Conservation (phyloP, 2,113 vertebrate genomes). For the Talpa occidentalis region DNA sequence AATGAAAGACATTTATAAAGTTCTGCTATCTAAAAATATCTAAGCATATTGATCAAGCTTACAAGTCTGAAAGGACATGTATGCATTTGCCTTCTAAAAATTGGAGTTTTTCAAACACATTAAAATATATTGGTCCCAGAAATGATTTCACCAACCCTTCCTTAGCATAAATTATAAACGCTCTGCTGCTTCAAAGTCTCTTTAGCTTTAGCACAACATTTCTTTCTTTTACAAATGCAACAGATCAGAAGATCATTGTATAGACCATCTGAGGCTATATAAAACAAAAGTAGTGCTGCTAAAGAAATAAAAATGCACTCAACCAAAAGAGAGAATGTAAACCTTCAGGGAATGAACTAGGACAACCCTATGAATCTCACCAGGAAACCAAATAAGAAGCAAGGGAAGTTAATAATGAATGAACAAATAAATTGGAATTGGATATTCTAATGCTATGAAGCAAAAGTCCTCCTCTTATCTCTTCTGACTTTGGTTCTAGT, state of each 20-base stretch:
- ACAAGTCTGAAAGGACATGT: constrained; percentile 56
- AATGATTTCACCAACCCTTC: background rate
- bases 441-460: background rate
- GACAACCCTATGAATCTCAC: constrained; percentile 41
- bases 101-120: constrained; percentile 60
- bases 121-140: constrained; percentile 52
- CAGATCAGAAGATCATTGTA: constrained; percentile 59
- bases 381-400: constrained; percentile 56
- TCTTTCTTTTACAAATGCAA: constrained; percentile 74
- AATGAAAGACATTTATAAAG: constrained; percentile 57
- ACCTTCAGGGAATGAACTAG: constrained; percentile 12
- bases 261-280: constrained; percentile 49
- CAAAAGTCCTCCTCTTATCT: background rate
- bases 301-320: constrained; percentile 51
- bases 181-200: constrained; percentile 48
- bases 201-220: constrained; percentile 52
- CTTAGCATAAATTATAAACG: constrained; percentile 67
- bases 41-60: constrained; percentile 60
- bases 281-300: constrained; percentile 63
- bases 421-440: constrained; percentile 34
- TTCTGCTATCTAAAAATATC: constrained; percentile 57
- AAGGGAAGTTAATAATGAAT: constrained; percentile 64
- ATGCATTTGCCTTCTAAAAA: constrained; percentile 50
- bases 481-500: background rate
- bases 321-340: constrained; percentile 21